Percentiles rank a stretch among this genome's conserved stretches.
These are phyloP conservation scores for Cardiocondyla obscurior DNA, from an alignment of 1,140 invertebrate species.

Conservation along the genomic window DNA sequence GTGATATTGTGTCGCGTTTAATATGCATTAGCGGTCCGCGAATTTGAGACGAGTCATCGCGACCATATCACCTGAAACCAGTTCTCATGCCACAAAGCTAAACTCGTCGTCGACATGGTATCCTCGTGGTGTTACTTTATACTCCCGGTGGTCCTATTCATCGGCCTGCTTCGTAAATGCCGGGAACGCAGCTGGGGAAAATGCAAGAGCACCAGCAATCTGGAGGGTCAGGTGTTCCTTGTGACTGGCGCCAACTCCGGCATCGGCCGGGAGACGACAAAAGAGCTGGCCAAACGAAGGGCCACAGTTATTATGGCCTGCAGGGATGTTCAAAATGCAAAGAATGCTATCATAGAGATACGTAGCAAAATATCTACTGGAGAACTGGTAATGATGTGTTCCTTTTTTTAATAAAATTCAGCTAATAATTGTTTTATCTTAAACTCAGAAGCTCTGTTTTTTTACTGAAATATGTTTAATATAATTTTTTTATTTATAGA, in stretches of 20 bases:
- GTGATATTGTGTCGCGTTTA: not conserved
- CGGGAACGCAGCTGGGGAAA: constrained; percentile 83
- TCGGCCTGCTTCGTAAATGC: constrained; percentile 82
- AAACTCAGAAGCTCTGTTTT: not conserved
- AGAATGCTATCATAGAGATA: constrained; percentile 86
- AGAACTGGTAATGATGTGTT: constrained; percentile 84
- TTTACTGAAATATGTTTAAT: not conserved
- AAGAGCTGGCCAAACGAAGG: constrained; percentile 86
- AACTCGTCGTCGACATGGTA: constrained; percentile 71
- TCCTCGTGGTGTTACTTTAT: constrained; percentile 78
- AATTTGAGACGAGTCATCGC: not conserved
- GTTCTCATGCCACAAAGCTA: not conserved
- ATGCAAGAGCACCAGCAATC: constrained; percentile 78
- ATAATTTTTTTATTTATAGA: constrained; percentile 78
- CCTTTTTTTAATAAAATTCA: not conserved
- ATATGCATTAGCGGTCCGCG: not conserved
- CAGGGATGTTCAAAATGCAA: constrained; percentile 86
- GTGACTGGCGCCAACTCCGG: constrained; percentile 93
- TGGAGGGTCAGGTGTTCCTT: constrained; percentile 87
- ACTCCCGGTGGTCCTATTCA: constrained; percentile 77
- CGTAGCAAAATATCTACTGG: constrained; percentile 84
- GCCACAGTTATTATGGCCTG: constrained; percentile 91
- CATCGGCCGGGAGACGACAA: constrained; percentile 90
- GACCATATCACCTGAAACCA: no score
- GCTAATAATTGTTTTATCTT: no score